Evolutionary conservation across 2,113 vertebrate species (phyloP).

Genomic region (Thryonomys swinderianus): DNA sequence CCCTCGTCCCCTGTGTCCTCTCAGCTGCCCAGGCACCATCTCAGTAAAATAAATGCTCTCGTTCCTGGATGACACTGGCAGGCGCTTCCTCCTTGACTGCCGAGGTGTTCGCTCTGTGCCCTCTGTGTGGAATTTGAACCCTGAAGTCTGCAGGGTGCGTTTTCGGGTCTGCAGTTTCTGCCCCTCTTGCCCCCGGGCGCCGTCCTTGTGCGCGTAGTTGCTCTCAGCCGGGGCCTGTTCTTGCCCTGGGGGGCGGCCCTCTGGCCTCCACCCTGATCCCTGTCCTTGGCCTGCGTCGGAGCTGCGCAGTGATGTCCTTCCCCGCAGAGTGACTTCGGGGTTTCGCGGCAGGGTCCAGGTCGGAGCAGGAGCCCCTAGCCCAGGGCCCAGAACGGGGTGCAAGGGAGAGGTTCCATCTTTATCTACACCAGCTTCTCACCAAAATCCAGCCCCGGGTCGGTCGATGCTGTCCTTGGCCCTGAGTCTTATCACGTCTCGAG

Average conservation of each 20-base stretch:
- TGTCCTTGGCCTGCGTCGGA: not conserved
- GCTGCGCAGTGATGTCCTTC: not conserved
- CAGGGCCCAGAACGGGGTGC: not conserved
- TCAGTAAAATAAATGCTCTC: not conserved
- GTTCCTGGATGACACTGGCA: not conserved
- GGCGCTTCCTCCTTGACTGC: not conserved
- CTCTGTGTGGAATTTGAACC: not conserved
- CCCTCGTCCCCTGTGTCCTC: fast-evolving
- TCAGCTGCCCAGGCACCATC: fast-evolving
- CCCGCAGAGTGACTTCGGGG: too few species aligned
- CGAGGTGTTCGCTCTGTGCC: not conserved
- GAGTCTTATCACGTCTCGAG: too few species aligned
- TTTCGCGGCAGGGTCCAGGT: too few species aligned
- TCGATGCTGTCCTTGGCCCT: not conserved
- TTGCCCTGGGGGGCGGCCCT: fast-evolving
- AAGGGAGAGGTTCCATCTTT: not conserved
- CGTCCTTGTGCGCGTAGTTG: not conserved
- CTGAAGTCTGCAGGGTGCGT: fast-evolving
- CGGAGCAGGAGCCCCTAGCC: not conserved
- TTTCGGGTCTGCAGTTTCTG: not conserved
- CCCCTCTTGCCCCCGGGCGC: not conserved
- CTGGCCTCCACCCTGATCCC: not conserved
- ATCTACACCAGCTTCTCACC: too few species aligned
- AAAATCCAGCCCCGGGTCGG: not conserved
- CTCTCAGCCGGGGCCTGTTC: too few species aligned